Evolutionary conservation across 1,140 invertebrate genomes (phyloP).

Genomic region (Nomia melanderi): DNA sequence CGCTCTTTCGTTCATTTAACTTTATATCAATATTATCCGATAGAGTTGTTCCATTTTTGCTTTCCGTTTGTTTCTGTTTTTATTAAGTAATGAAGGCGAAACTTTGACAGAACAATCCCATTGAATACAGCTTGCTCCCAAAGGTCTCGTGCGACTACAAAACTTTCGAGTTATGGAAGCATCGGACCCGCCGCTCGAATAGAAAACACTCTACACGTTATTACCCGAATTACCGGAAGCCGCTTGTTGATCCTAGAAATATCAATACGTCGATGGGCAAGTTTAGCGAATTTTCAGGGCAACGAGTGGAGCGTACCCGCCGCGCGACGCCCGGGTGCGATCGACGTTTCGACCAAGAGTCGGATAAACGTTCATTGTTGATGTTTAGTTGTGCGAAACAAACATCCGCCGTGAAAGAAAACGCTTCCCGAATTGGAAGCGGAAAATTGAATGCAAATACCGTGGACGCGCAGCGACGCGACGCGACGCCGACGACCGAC

Average conservation of each 20-base stretch:
- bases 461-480: background rate
- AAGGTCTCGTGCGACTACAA: no score
- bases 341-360: background rate
- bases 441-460: conserved; percentile 36
- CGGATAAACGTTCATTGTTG: conserved; percentile 15
- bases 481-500: background rate
- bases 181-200: no score
- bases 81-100: no score
- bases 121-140: no score
- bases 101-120: no score
- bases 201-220: no score
- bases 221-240: no score
- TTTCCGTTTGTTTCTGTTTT: no score
- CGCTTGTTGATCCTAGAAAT: background rate
- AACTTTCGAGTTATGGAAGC: no score
- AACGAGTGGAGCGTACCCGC: background rate
- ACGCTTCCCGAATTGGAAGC: background rate
- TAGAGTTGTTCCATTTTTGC: no score
- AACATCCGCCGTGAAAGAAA: conserved; percentile 12
- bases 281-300: background rate
- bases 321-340: background rate
- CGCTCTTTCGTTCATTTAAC: no score
- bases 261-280: background rate
- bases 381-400: conserved; percentile 23
- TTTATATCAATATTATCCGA: no score